A percentile compares a stretch with the other conserved stretches of the same genome.
Conservation (phyloP, 2,113 vertebrate species). For the Protomyctophum bolini region DNA sequence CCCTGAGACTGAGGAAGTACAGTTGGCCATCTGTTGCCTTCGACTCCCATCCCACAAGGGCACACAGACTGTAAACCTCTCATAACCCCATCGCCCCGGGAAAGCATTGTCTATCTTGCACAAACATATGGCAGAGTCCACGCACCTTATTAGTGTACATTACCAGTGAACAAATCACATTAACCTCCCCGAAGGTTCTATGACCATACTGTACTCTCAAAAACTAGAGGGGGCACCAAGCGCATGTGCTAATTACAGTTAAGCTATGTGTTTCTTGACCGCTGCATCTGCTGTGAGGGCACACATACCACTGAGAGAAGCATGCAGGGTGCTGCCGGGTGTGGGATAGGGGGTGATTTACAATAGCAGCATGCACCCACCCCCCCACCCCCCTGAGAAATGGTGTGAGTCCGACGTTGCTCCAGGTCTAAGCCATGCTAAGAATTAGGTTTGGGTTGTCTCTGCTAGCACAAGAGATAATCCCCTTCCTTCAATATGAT, state of each 20-base stretch:
- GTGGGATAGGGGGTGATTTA: neutral
- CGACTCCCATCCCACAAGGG: slow-evolving; percentile 23
- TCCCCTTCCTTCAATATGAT: slow-evolving; percentile 51
- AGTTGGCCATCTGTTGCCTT: slow-evolving; percentile 60
- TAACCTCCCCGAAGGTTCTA: slow-evolving; percentile 65
- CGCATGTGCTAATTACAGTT: slow-evolving; percentile 62
- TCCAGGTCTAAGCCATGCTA: slow-evolving; percentile 45
- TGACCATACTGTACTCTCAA: slow-evolving; percentile 48
- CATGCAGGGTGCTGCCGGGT: slow-evolving; percentile 6
- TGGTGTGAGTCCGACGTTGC: slow-evolving; percentile 25
- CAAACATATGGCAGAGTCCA: slow-evolving; percentile 75
- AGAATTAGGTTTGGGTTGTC: slow-evolving; percentile 60
- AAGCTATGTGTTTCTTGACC: slow-evolving; percentile 60
- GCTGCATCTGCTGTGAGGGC: slow-evolving; percentile 44
- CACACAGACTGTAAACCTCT: slow-evolving; percentile 69
- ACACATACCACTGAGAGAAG: slow-evolving; percentile 9
- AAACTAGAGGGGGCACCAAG: slow-evolving; percentile 56
- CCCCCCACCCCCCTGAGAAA: slow-evolving; percentile 63
- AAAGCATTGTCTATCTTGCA: slow-evolving; percentile 59
- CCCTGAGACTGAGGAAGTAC: slow-evolving; percentile 21
- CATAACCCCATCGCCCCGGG: slow-evolving; percentile 38
- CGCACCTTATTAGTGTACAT: slow-evolving; percentile 77
- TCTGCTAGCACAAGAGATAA: slow-evolving; percentile 63
- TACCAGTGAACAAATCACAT: slow-evolving; percentile 72
- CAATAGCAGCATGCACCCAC: slow-evolving; percentile 29